Conservation (phyloP, 2,888 invertebrate species). For the Chydorus sphaericus region DNA sequence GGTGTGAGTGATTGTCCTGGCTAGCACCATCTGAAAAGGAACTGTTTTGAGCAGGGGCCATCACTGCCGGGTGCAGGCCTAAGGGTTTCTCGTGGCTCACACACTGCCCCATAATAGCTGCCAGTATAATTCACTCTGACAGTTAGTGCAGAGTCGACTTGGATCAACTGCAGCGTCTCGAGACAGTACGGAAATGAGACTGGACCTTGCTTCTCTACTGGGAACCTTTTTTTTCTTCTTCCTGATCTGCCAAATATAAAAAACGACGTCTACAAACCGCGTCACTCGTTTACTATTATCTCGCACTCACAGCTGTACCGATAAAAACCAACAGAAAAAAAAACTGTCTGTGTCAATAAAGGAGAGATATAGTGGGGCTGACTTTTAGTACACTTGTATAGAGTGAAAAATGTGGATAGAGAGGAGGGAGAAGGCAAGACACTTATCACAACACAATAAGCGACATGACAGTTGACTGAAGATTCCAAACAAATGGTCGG, state of each 20-base stretch:
- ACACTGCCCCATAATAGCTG: constrained; percentile 7
- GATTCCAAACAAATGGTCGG: too few relatives aligned
- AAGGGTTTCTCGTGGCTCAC: constrained; percentile 5
- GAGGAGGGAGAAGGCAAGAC: neutral
- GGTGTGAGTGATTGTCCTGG: neutral
- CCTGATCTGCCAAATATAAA: too few relatives aligned
- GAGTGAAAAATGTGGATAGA: too few relatives aligned
- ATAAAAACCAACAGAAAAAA: neutral
- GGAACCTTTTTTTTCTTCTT: too few relatives aligned
- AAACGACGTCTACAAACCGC: too few relatives aligned
- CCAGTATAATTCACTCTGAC: neutral
- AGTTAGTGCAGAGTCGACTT: too few relatives aligned
- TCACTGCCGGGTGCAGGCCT: neutral
- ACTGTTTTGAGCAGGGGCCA: neutral
- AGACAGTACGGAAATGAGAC: too few relatives aligned
- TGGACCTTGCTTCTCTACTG: too few relatives aligned
- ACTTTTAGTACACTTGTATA: neutral
- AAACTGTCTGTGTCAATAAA: neutral
- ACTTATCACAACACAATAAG: neutral
- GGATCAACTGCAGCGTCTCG: too few relatives aligned
- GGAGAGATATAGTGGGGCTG: neutral
- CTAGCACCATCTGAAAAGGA: neutral
- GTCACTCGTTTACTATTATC: neutral
- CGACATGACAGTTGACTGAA: neutral
- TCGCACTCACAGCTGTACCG: neutral